Evolutionary conservation across 2,797 vertebrate species (phyloP), one percentile per base, ranked within the genome.

Genomic region (Coilia nasus): DNA sequence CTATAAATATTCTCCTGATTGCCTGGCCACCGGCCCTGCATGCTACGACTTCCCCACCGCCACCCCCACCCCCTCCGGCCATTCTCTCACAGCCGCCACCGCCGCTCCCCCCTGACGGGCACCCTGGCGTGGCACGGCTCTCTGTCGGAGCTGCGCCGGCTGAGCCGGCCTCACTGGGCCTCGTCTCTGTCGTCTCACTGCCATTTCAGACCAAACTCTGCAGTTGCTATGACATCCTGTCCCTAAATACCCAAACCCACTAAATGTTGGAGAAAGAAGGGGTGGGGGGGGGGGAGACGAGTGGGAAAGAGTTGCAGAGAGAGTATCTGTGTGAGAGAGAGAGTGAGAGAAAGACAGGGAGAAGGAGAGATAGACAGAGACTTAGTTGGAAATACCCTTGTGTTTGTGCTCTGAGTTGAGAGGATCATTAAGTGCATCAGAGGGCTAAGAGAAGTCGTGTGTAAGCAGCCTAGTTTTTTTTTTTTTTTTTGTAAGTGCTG

Each of bases 141-240:
- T 54, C 50, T 14, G 14, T 54, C 50, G 14, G 50, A 3, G 50
- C 50, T 54, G 50, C 14, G 14, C 2, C 9, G 50, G 50, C 50
- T 54, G 50, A 54, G 14, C 50, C 50, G 9, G 50, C 14, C 50
- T 54, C 50, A 54, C 50, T 54, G 50, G 50, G 14, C 50, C 50
- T 3, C 14, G 50, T 54, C 50, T 54, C n/a, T 9, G 9, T 14
- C 50, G 9, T 87, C 88, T 83, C 86, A 84, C 89, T 91, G 83
- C 83, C 44, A 83, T 94, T 92, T 92, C 86, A 87, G 92, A 90
- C 90, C 90, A 92, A 93, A 93, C 89, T 88, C 84, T 89, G 85
- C 85, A 83, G 93, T 95, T 95, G 91, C 93, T 92, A 94, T 95
- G 93, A 93, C 93, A 86, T 91, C 91, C 84, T 85, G 87, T 19